These are phyloP conservation scores for Epicauta chinensis DNA, from an alignment of 1,140 invertebrate species.

Conservation along the genomic window DNA sequence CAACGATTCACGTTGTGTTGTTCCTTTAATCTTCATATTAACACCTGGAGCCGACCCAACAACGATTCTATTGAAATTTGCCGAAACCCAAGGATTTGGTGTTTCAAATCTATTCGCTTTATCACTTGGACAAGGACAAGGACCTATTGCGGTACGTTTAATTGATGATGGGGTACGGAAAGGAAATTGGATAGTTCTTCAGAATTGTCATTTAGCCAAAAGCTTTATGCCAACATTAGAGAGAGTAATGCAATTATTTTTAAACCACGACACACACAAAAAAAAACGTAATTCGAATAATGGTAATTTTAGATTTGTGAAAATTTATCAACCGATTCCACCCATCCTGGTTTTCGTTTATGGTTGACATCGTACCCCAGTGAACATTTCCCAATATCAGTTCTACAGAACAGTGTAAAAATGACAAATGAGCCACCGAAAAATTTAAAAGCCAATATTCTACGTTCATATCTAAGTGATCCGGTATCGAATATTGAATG, in stretches of 20 bases:
- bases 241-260: conserved; percentile 29
- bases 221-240: conserved; percentile 83
- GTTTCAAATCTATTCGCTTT: conserved; percentile 68
- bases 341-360: conserved; percentile 66
- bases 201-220: conserved; percentile 90
- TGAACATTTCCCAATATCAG: conserved; percentile 74
- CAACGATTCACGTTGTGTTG: conserved; percentile 54
- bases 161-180: conserved; percentile 70
- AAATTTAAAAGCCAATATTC: conserved; percentile 79
- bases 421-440: conserved; percentile 93
- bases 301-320: conserved; percentile 65
- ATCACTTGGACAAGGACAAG: conserved; percentile 88
- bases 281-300: no score
- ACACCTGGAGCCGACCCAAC: conserved; percentile 68
- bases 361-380: conserved; percentile 93
- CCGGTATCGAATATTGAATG: conserved; percentile 67
- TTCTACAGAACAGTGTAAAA: conserved; percentile 86
- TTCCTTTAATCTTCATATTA: conserved; percentile 63
- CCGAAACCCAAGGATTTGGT: conserved; percentile 56
- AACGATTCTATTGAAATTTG: conserved; percentile 54
- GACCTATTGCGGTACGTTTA: conserved; percentile 71
- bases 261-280: no score
- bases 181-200: conserved; percentile 84
- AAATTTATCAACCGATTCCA: conserved; percentile 69
- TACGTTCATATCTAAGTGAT: conserved; percentile 76